These are phyloP conservation scores for Tetrapedia diversipes DNA, from an alignment of 2,888 invertebrate genomes.

Conservation along the genomic window DNA sequence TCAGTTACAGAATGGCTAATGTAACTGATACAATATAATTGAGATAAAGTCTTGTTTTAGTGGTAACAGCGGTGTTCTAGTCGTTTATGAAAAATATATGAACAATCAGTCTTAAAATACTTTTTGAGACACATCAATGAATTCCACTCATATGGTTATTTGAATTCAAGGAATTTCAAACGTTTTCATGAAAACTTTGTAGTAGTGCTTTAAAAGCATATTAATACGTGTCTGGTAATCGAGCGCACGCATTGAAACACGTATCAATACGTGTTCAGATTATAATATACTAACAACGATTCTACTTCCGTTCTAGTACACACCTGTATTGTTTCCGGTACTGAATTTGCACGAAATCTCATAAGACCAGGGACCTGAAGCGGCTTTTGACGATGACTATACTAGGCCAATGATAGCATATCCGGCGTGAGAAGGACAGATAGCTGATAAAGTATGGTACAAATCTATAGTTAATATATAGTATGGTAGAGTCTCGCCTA, in stretches of 20 bases:
- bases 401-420: conserved; percentile 56
- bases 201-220: background rate
- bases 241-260: conserved; percentile 31
- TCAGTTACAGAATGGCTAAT: too few relatives aligned
- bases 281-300: conserved; percentile 21
- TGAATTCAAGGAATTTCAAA: background rate
- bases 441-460: conserved; percentile 48
- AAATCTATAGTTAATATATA: conserved; percentile 38
- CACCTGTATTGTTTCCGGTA: conserved; percentile 29
- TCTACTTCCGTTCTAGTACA: conserved; percentile 17
- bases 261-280: conserved; percentile 34
- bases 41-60: too few relatives aligned
- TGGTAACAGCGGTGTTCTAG: too few relatives aligned
- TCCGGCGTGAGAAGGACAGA: conserved; percentile 56
- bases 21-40: too few relatives aligned
- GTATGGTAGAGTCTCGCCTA: conserved; percentile 47
- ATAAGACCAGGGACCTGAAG: background rate
- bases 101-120: too few relatives aligned
- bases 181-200: background rate
- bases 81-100: too few relatives aligned
- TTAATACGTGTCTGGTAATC: conserved; percentile 4
- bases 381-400: conserved; percentile 48
- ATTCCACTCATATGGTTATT: too few relatives aligned
- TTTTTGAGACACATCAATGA: too few relatives aligned
- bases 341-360: conserved; percentile 41